Conservation (phyloP, 2,888 invertebrate genomes). For the Anoncus sp. region DNA sequence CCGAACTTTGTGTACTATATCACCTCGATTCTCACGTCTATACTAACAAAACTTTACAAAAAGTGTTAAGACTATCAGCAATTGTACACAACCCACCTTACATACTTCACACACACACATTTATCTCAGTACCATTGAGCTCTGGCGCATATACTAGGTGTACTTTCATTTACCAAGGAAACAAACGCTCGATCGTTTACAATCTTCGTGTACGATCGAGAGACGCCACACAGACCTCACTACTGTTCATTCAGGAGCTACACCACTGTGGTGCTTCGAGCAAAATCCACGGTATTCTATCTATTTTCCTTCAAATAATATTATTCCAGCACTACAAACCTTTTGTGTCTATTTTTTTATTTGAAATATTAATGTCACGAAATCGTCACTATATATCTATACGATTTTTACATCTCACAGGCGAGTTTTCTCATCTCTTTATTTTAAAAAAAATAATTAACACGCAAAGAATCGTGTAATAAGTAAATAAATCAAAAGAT, state of each 20-base stretch:
- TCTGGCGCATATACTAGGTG: constrained; percentile 1
- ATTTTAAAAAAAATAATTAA: too few species aligned
- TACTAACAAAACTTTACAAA: background rate
- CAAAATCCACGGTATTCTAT: constrained; percentile 34
- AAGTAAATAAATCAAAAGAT: too few species aligned
- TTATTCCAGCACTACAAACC: constrained; percentile 41
- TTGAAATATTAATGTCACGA: background rate
- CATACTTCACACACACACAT: constrained; percentile 1
- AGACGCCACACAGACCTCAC: constrained; percentile 30
- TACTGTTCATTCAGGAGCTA: constrained; percentile 51
- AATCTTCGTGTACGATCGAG: constrained; percentile 50
- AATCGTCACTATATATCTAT: background rate
- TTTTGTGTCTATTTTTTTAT: constrained; percentile 2
- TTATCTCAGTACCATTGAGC: constrained; percentile 28
- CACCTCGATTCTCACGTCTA: background rate
- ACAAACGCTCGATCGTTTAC: constrained; percentile 49
- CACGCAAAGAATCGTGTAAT: too few species aligned
- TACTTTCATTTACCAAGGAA: constrained; percentile 60
- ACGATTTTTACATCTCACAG: too few species aligned
- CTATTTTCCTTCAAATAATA: constrained; percentile 39
- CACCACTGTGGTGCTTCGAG: constrained; percentile 1
- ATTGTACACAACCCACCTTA: constrained; percentile 16
- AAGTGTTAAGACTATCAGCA: background rate
- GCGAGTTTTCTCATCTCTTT: too few species aligned
- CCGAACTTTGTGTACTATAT: too few species aligned